A percentile compares a stretch with the other conserved stretches of the same genome.
Evolutionary conservation across 2,797 vertebrate genomes (phyloP).

Genomic region (Cyclopterus lumpus): DNA sequence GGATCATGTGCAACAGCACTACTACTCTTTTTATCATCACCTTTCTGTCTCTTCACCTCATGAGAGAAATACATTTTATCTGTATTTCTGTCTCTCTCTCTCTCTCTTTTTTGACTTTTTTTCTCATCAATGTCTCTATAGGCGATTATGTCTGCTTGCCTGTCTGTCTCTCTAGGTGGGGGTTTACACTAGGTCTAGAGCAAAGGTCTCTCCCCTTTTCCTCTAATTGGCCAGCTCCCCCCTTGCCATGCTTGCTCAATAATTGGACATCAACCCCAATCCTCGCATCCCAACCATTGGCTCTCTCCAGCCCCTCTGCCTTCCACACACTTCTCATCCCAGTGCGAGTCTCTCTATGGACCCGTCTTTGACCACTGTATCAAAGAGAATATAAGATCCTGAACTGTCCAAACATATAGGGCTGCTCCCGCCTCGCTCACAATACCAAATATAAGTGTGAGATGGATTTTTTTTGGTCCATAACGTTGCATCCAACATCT

Average conservation of each 20-base stretch:
- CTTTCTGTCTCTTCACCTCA: conserved; percentile 2
- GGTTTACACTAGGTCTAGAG: conserved; percentile 48
- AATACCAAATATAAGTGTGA: conserved; percentile 57
- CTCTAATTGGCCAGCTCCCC: conserved; percentile 78
- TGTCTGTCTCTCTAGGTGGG: conserved; percentile 51
- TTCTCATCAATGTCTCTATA: conserved; percentile 36
- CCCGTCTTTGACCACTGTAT: conserved; percentile 75
- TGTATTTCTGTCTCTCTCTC: background rate
- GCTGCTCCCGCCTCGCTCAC: conserved; percentile 37
- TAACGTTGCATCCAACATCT: conserved; percentile 51
- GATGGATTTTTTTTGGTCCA: conserved; percentile 54
- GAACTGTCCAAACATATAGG: conserved; percentile 58
- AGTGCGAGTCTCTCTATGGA: conserved; percentile 66
- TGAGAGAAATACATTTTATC: conserved; percentile 19
- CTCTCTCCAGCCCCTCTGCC: conserved; percentile 58
- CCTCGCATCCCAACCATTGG: conserved; percentile 63
- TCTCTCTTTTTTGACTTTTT: conserved; percentile 19
- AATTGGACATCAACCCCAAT: conserved; percentile 78
- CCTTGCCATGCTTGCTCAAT: conserved; percentile 67
- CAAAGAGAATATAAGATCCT: conserved; percentile 80
- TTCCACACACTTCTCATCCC: conserved; percentile 63
- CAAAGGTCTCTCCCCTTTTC: conserved; percentile 63
- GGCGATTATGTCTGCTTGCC: conserved; percentile 43
- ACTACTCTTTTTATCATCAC: background rate
- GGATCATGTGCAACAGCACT: background rate